Percentiles rank a stretch among this genome's conserved stretches.
Evolutionary conservation across 1,140 invertebrate species (phyloP).

Genomic region (Diabrotica virgifera): DNA sequence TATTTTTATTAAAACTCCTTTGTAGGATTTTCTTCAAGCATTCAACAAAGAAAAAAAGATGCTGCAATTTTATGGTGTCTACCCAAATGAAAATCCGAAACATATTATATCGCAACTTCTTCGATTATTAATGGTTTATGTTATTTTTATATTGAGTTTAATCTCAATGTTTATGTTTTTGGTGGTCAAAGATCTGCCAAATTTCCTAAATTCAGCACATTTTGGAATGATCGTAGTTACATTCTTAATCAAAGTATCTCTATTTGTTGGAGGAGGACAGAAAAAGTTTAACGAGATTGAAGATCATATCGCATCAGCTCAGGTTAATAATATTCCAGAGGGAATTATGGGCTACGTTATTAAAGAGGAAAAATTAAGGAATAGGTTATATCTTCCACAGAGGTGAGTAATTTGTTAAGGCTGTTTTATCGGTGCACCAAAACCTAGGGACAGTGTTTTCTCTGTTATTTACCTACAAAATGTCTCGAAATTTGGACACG

Average conservation of each 20-base stretch:
- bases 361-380: not conserved
- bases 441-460: too few relatives aligned
- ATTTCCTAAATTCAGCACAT: not conserved
- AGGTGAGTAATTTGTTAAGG: too few relatives aligned
- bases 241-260: not conserved
- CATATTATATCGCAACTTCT: not conserved
- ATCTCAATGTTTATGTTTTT: not conserved
- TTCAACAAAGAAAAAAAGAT: not conserved
- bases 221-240: not conserved
- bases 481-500: too few relatives aligned
- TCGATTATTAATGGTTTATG: not conserved
- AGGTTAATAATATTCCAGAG: not conserved
- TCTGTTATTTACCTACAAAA: too few relatives aligned
- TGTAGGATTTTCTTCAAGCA: not conserved
- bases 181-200: not conserved
- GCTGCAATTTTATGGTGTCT: not conserved
- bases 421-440: too few relatives aligned
- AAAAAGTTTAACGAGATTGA: not conserved
- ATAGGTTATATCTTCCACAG: not conserved
- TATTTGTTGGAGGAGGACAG: not conserved
- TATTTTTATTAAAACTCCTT: not conserved
- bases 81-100: not conserved
- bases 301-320: not conserved
- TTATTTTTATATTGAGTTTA: not conserved
- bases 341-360: not conserved